Evolutionary conservation across 1,140 invertebrate genomes (phyloP).

Genomic region (Tetragonula clypearis): DNA sequence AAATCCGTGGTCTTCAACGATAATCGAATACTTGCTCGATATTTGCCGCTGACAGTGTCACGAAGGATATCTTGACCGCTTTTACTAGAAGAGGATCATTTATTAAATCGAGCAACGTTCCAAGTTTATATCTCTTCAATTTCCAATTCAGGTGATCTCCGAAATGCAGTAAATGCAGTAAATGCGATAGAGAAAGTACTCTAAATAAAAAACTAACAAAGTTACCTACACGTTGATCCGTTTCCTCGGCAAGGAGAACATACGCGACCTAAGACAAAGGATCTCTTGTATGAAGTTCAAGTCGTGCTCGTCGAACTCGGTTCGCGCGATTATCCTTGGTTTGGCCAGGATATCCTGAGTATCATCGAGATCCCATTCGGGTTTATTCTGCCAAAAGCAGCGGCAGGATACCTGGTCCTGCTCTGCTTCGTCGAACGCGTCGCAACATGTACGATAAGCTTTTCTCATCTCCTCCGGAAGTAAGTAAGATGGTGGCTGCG

Average conservation of each 20-base stretch:
- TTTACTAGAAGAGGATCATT: not conserved
- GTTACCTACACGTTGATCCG: slow-evolving; percentile 29
- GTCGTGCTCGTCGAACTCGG: slow-evolving; percentile 52
- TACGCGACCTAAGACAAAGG: slow-evolving; percentile 34
- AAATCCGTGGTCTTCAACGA: slow-evolving; percentile 9
- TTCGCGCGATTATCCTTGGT: not conserved
- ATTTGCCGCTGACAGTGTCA: no score
- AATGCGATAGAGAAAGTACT: not conserved
- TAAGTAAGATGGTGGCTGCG: slow-evolving; percentile 18
- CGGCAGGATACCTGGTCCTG: not conserved
- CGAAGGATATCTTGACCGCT: not conserved
- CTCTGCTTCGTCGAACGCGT: not conserved
- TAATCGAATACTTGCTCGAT: not conserved
- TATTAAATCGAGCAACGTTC: no score
- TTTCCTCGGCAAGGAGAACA: slow-evolving; percentile 30
- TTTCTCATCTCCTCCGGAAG: not conserved
- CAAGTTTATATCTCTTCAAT: no score
- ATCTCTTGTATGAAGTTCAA: slow-evolving; percentile 58
- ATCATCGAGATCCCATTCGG: not conserved
- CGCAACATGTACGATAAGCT: not conserved
- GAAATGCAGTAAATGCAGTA: no score
- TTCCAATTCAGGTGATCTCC: no score
- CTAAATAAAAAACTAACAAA: not conserved
- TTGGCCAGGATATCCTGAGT: slow-evolving; percentile 31
- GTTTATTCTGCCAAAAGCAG: slow-evolving; percentile 45